A percentile compares a stretch with the other conserved stretches of the same genome.
phyloP scores from a whole-genome alignment of 1,140 invertebrate species.

The Pissodes strobi region DNA sequence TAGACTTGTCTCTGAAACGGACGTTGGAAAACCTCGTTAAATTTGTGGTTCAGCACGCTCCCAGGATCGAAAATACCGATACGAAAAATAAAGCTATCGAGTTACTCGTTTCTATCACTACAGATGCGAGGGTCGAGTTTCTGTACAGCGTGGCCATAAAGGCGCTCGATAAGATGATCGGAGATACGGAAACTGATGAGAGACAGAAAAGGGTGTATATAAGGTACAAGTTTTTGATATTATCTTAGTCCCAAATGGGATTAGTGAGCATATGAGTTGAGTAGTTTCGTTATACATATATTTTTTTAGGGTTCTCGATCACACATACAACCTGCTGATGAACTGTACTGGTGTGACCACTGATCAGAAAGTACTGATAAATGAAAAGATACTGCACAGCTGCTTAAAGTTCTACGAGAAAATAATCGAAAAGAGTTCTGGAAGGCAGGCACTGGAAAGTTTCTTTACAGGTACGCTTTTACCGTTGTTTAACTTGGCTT shows the following conservation, averaged over 20 bases:
- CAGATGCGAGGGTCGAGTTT: slow-evolving; percentile 76
- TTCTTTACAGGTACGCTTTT: slow-evolving; percentile 67
- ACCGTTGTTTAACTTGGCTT: not conserved
- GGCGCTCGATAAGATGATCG: slow-evolving; percentile 68
- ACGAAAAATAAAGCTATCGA: slow-evolving; percentile 57
- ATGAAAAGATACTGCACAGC: slow-evolving; percentile 71
- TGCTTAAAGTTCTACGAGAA: slow-evolving; percentile 83
- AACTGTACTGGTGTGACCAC: slow-evolving; percentile 56
- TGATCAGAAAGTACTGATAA: slow-evolving; percentile 53
- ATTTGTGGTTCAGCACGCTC: slow-evolving; percentile 70
- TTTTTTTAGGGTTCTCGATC: slow-evolving; percentile 62
- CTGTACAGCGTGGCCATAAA: slow-evolving; percentile 68
- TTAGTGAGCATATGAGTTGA: not conserved
- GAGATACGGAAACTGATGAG: slow-evolving; percentile 66
- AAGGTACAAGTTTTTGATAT: slow-evolving; percentile 7
- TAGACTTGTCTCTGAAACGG: slow-evolving; percentile 72
- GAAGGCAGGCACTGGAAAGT: slow-evolving; percentile 77
- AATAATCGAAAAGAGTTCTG: slow-evolving; percentile 77
- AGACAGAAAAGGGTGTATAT: slow-evolving; percentile 67
- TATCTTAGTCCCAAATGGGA: too few relatives aligned
- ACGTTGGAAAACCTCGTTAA: slow-evolving; percentile 67
- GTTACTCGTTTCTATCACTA: slow-evolving; percentile 72
- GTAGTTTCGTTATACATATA: not conserved
- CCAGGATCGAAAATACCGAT: slow-evolving; percentile 59
- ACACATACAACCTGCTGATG: slow-evolving; percentile 72